Base-by-base conservation (phyloP, 2,113 vertebrate genomes). In the Oxygymnocypris stewartii region DNA sequence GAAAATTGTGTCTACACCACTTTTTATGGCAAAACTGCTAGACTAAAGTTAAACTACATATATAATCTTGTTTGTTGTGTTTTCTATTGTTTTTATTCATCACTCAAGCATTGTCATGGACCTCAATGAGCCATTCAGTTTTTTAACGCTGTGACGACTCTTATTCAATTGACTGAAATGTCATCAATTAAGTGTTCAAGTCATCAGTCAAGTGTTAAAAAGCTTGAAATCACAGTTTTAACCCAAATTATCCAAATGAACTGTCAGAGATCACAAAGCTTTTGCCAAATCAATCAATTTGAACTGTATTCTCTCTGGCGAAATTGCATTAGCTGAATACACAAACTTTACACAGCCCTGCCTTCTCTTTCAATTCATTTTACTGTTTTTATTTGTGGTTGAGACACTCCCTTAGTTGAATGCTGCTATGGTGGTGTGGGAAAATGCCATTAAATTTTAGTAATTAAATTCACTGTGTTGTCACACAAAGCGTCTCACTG, bases 31-130 rank as follows among this genome's bases (percentile, higher is more conserved):
- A 4, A 42, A 14, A 80, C 54, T 73, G 69, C 9, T 31, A 54
- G 16, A 42, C 23, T 76, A 31, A 9, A 54, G 25, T 18, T 13
- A 23, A 23, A 49, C 12, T 20, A 57, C 49, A 79, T 44, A 18
- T 31, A 6, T 71, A 51, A 35, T 69, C 25, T 69, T 80, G 76
- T 49, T 82, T 77, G 71, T 47, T 47, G 25, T 77, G 81, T 42
- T 84, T 77, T 65, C 88, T 82, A 51, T 87, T 85, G 85, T 85
- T 49, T 85, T 83, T 77, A 75, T 82, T 85, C 63, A 87, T 89
- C 88, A 89, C 63, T 73, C 35, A 71, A 82, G 65, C 83, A 89
- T 82, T 87, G 47, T 86, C 78, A 69, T 84, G 35, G 31, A 37
- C 12, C 4, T 44, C 37, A 28, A 44, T 85, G 65, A 73, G 14